Base-by-base conservation (phyloP, 2,113 vertebrate genomes). In the Pteruthius melanotis region DNA sequence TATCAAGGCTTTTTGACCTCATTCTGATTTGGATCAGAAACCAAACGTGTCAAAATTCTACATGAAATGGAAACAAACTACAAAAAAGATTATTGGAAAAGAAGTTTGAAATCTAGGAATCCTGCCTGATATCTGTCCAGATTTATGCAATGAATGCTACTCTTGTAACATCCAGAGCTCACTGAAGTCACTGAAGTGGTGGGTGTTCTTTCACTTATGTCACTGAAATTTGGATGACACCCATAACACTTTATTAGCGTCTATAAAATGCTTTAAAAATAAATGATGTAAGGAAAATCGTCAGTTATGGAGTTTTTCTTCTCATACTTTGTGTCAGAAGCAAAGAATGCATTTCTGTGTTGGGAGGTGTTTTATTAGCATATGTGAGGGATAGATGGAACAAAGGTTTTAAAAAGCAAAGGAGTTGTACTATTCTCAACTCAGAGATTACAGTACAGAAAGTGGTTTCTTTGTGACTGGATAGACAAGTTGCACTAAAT, bases 191-290 rank as follows among this genome's bases (percentile, higher is more conserved):
- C 63, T 65, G 75, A 68, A 71, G 44, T 79, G 21, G 71, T 88
- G 85, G 85, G 71, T 92, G 75, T 81, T 77, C 89, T 92, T 96
- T 95, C 90, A 92, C 79, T 96, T 94, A 85, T 45, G 83, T 94
- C 88, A 97, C 66, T 65, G 37, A 79, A 95, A 74, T 61, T 66
- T 90, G 90, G 95, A 93, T 93, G 92, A 69, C 50, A 83, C 40
- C 79, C 85, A 30, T 90, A 88, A 76, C 89, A 92, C 66, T 83
- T 74, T 89, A 93, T 92, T 95, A 92, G n/a, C 14, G 7, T 69
- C 89, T 83, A 84, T 93, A 93, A 96, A 95, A 95, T 89, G n/a
- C n/a, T 89, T 95, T 85, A 84, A 92, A 96, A 96, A 96, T 78
- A 90, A 91, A 87, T 93, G 83, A 91, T 59, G 85, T 82, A 63